These are phyloP conservation scores for Acleris cristana DNA, from an alignment of 2,888 invertebrate species.

Conservation along the genomic window DNA sequence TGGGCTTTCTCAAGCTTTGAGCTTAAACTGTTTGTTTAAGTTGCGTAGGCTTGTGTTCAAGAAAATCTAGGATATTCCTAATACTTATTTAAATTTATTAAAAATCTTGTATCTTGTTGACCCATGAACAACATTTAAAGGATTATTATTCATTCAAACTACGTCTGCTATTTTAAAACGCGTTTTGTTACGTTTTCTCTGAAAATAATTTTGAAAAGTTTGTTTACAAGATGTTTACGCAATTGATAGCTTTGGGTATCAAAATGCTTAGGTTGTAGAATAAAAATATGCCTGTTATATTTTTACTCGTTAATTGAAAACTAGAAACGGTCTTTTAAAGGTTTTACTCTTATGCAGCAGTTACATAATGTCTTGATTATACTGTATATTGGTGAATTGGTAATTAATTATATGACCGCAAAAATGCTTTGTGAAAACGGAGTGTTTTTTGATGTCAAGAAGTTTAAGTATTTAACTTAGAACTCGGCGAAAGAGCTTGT, in stretches of 20 bases:
- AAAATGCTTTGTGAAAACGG: constrained; percentile 3
- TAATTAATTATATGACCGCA: neutral
- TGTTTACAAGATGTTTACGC: neutral
- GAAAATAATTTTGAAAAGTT: neutral
- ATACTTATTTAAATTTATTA: no score
- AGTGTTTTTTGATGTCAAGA: constrained; percentile 17
- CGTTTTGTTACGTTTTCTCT: no score
- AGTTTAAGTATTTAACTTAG: constrained; percentile 17
- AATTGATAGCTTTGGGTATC: neutral
- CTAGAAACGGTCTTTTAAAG: no score
- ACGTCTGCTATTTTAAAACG: no score
- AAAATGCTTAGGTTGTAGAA: neutral
- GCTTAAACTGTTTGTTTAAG: neutral
- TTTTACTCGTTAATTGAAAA: neutral
- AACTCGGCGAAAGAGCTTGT: constrained; percentile 28
- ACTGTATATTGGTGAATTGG: neutral
- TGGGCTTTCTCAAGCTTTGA: neutral
- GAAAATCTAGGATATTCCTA: neutral
- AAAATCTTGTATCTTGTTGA: no score
- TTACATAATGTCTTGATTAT: neutral
- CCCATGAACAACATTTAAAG: no score
- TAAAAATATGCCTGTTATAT: neutral
- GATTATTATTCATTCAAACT: no score
- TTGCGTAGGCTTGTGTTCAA: neutral
- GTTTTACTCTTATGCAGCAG: no score